Evolutionary conservation across 2,797 vertebrate genomes (phyloP), one percentile per base, ranked within the genome.

Genomic region (Australoheros facetus): DNA sequence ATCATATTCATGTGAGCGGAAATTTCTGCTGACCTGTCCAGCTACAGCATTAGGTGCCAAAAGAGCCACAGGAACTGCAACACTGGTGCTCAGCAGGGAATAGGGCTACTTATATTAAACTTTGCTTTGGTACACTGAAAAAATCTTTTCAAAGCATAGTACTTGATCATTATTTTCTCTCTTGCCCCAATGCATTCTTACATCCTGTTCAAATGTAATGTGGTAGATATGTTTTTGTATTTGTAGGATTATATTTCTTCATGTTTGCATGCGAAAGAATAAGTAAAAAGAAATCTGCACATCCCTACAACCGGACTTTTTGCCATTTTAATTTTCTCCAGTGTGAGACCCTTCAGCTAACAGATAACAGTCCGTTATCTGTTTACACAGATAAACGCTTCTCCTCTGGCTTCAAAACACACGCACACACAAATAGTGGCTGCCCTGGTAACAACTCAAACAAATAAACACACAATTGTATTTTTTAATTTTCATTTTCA

Each of bases 1-100:
- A 89, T 89, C 85, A 82, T 45, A 51, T 69, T 82, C 85, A 85
- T 85, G 76, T 74, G 79, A 82, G 64, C 32, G 60, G 19, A 75
- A 77, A 66, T 82, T 86, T 85, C 75, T 84, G 69, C 86, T 77
- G 75, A 75, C 48, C 64, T 56, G 57, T 75, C 77, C 73, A 71
- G 55, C 66, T 54, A 21, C 62, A 69, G 71, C 1, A 3, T 28
- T 66, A 4, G 69, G 76, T 82, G 73, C 83, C 79, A 66, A 10
- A 23, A 39, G 73, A 89, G 77, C 82, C 80, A 71, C 54, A 78
- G 56, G 66, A 79, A 39, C 74, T 74, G 83, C 23, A 5, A 75
- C 77, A 45, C 69, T 75, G 53, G 57, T 42, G 57, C 60, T 85
- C 57, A 69, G 56, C 17, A 28, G 78, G 48, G 64, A 79, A 71